Percentiles rank a stretch among this genome's conserved stretches.
phyloP scores from a whole-genome alignment of 2,113 vertebrate species.

The Kobus ellipsiprymnus region DNA sequence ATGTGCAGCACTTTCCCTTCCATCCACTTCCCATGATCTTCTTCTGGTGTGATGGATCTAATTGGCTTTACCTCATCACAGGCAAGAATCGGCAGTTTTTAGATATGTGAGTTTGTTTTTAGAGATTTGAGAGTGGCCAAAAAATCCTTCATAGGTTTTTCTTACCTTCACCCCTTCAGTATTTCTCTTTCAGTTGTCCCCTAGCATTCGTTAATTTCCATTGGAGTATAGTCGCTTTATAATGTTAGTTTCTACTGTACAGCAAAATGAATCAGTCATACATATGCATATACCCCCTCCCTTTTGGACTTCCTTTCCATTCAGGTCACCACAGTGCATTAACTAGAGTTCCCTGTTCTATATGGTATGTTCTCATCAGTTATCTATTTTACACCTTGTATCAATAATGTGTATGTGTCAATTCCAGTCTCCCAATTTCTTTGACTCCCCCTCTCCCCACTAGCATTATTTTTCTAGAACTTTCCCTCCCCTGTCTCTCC shows the following conservation, averaged over 20 bases:
- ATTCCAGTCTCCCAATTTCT: neutral
- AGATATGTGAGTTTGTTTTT: neutral
- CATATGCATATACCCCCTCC: neutral
- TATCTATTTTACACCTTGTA: neutral
- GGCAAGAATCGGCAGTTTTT: constrained; percentile 11
- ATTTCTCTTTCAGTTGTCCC: constrained; percentile 45
- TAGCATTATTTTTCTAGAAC: neutral
- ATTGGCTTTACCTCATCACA: neutral
- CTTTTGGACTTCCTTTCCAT: neutral
- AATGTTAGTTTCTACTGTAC: neutral
- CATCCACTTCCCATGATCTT: neutral
- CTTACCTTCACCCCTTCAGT: constrained; percentile 21
- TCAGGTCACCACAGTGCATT: neutral
- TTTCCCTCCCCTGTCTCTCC: neutral
- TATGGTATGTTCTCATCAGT: neutral
- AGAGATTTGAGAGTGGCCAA: neutral
- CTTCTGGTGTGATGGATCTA: neutral
- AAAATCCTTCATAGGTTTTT: neutral
- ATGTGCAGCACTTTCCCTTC: neutral
- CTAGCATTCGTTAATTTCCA: neutral
- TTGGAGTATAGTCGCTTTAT: neutral
- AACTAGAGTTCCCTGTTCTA: neutral
- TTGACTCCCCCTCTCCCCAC: neutral
- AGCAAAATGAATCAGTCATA: neutral
- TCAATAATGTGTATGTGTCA: neutral